Base-by-base conservation (phyloP, 2,113 vertebrate genomes). In the Drymodes brunneopygia region DNA sequence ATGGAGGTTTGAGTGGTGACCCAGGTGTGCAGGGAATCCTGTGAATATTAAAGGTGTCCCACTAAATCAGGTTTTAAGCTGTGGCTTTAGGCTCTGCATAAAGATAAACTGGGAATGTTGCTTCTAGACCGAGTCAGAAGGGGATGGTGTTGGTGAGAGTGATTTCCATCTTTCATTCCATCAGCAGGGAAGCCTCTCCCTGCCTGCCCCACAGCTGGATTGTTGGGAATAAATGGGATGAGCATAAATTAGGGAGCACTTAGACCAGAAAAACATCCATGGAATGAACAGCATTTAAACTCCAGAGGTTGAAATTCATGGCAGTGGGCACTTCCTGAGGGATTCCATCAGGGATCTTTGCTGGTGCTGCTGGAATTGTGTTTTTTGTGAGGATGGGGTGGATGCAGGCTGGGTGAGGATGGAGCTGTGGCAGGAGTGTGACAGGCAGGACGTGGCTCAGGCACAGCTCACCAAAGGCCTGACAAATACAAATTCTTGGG, bases 191-290 rank as follows among this genome's bases (percentile, higher is more conserved):
- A n/a, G 9, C 13, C 18, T n/a, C 23, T 61, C 38, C 56, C 65
- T 60, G 15, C 5, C 20, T 47, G 54, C 14, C 48, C 48, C 15
- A 2, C 28, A 7, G 4, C 23, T n/a, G 38, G 17, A 4, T 6
- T 38, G 4, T 15, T 23, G 47, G 17, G 11, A 15, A 15, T 31
- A 3, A 28, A 13, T 31, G 31, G 15, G 3, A 8, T n/a, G 9
- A 67, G 33, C 27, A 5, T 6, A 29, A 78, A 11, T 44, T 12
- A 22, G 9, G 20, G 47, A 70, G n/a, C 21, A 8, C 10, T 89
- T 28, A 3, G 3, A 1, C 11, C 1, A 2, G 57, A 62, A 25
- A 51, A 53, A 1, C 7, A 6, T 8, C 1, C 0, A 4, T 17
- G 28, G 73, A 44, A 74, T 15, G 35, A 74, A 4, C 12, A 40